Evolutionary conservation across 2,888 invertebrate species (phyloP).

Genomic region (Lochmaea capreae): DNA sequence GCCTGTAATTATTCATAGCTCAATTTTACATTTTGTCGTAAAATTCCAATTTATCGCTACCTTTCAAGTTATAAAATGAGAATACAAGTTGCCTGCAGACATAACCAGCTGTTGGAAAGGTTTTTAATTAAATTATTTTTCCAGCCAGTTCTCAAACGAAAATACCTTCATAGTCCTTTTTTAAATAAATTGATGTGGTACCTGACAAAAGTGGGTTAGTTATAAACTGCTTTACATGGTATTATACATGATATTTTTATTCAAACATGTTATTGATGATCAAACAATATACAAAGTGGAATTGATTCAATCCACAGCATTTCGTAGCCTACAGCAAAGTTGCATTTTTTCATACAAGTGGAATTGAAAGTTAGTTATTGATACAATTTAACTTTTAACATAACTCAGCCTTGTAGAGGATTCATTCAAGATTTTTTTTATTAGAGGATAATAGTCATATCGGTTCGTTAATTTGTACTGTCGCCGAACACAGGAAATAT

Average conservation of each 20-base stretch:
- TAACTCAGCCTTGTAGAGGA: too few species aligned
- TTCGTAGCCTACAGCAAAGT: too few species aligned
- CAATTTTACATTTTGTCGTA: too few species aligned
- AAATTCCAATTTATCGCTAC: conserved; percentile 16
- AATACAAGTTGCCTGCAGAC: conserved; percentile 13
- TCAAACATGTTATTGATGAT: not conserved
- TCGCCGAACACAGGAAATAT: too few species aligned
- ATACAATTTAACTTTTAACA: too few species aligned
- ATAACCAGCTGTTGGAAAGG: conserved; percentile 18
- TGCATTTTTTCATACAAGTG: too few species aligned
- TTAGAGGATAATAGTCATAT: too few species aligned
- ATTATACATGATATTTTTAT: not conserved
- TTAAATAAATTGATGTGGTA: conserved; percentile 6
- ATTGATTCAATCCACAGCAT: not conserved
- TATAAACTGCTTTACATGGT: conserved; percentile 18
- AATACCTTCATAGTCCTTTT: conserved; percentile 7
- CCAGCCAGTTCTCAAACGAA: not conserved
- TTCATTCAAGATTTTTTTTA: too few species aligned
- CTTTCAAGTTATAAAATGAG: not conserved
- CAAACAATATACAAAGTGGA: not conserved
- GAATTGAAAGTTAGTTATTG: too few species aligned
- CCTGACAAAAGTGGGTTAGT: conserved; percentile 21
- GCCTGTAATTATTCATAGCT: too few species aligned
- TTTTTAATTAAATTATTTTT: conserved; percentile 22
- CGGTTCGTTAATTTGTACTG: too few species aligned